Evolutionary conservation across 2,797 vertebrate species (phyloP).

Genomic region (Coregonus suidteri): DNA sequence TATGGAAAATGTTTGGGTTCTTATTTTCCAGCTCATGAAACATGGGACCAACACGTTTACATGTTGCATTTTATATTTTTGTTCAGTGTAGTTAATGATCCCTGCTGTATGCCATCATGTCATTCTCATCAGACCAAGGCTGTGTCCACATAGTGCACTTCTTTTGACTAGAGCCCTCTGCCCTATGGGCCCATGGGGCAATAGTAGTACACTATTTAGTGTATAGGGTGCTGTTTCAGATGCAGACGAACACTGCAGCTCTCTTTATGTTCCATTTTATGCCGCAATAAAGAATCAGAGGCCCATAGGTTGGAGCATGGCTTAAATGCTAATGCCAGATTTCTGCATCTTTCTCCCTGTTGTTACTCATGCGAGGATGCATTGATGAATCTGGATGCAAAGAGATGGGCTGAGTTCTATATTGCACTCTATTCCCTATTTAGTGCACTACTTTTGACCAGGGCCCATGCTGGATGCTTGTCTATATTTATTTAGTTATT

Average conservation of each 20-base stretch:
- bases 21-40: too few species aligned
- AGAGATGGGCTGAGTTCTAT: background rate
- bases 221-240: background rate
- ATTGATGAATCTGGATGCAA: background rate
- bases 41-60: too few species aligned
- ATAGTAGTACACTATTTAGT: background rate
- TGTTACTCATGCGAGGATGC: background rate
- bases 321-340: background rate
- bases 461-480: too few species aligned
- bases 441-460: background rate
- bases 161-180: too few species aligned
- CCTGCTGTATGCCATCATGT: background rate
- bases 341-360: background rate
- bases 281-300: constrained; percentile 17
- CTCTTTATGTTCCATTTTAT: background rate
- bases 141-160: background rate
- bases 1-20: too few species aligned
- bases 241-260: background rate
- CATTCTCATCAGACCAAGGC: background rate
- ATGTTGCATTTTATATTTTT: too few species aligned
- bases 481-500: background rate
- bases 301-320: background rate
- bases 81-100: too few species aligned
- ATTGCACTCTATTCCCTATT: background rate
- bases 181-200: too few species aligned